These are phyloP conservation scores for Heliconius hewitsoni DNA, from an alignment of 1,140 invertebrate species.

Conservation along the genomic window DNA sequence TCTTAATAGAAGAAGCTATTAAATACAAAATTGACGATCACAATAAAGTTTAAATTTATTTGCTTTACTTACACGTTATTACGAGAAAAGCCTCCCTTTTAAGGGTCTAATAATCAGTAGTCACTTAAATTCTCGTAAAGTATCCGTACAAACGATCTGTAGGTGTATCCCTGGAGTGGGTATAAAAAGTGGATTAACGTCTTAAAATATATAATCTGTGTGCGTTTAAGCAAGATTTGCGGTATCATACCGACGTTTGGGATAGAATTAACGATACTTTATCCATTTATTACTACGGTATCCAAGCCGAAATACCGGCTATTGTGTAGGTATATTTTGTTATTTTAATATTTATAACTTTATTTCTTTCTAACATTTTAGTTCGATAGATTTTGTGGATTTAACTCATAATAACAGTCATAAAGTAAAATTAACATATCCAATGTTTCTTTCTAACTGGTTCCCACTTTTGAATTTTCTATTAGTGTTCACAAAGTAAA, in stretches of 20 bases:
- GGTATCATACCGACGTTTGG: slow-evolving; percentile 43
- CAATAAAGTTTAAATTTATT: slow-evolving; percentile 10
- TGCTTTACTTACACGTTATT: slow-evolving; percentile 37
- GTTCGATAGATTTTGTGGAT: slow-evolving; percentile 5
- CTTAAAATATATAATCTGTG: slow-evolving; percentile 61
- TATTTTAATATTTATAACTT: slow-evolving; percentile 39
- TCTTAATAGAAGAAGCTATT: slow-evolving; percentile 21
- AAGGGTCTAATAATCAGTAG: slow-evolving; percentile 51
- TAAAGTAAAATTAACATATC: slow-evolving; percentile 67
- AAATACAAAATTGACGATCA: slow-evolving; percentile 35
- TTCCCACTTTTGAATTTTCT: slow-evolving; percentile 64
- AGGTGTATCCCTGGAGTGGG: slow-evolving; percentile 51
- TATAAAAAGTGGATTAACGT: slow-evolving; percentile 72
- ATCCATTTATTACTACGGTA: slow-evolving; percentile 29
- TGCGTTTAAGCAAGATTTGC: slow-evolving; percentile 59
- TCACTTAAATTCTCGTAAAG: slow-evolving; percentile 72
- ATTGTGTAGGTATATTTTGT: slow-evolving; percentile 26
- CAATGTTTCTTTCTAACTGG: slow-evolving; percentile 74
- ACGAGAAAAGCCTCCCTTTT: slow-evolving; percentile 42
- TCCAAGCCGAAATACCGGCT: background rate
- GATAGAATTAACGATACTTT: slow-evolving; percentile 45
- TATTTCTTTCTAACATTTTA: slow-evolving; percentile 14
- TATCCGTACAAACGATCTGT: slow-evolving; percentile 52
- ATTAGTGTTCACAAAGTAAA: slow-evolving; percentile 70
- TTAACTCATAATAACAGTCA: slow-evolving; percentile 41